These are phyloP conservation scores for Burhinus bistriatus DNA, from an alignment of 2,113 vertebrate species.

Conservation along the genomic window DNA sequence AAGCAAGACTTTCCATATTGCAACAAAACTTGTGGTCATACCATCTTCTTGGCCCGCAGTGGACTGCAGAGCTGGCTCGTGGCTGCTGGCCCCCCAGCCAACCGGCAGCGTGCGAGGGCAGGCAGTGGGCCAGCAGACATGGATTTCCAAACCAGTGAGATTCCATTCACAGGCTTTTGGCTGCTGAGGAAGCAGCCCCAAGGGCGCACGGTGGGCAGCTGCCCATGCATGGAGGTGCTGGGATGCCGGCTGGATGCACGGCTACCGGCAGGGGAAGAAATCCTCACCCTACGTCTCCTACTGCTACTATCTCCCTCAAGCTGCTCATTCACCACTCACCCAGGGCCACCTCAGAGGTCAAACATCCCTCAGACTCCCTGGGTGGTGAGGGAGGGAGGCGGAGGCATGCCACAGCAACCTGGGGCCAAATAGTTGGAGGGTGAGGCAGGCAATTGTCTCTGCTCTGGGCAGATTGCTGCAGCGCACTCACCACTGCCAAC, in stretches of 20 bases:
- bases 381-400: neutral
- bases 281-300: neutral
- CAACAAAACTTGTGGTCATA: neutral
- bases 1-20: neutral
- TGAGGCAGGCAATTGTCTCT: neutral
- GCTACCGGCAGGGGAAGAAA: neutral
- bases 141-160: neutral
- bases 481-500: neutral
- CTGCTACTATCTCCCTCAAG: neutral
- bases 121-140: neutral
- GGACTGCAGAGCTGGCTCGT: neutral
- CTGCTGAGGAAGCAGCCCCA: neutral
- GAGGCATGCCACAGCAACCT: accelerated
- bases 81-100: neutral
- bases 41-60: accelerated
- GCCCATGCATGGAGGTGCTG: neutral
- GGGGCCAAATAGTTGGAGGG: accelerated
- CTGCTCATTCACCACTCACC: neutral
- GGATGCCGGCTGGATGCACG: neutral
- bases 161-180: neutral
- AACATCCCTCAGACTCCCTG: neutral
- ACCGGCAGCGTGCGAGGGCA: neutral
- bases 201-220: accelerated
- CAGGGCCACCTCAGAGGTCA: neutral
- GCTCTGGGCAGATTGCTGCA: neutral